A percentile compares a stretch with the other conserved stretches of the same genome.
Evolutionary conservation across 2,888 invertebrate genomes (phyloP).

Genomic region (Polietes domitor): DNA sequence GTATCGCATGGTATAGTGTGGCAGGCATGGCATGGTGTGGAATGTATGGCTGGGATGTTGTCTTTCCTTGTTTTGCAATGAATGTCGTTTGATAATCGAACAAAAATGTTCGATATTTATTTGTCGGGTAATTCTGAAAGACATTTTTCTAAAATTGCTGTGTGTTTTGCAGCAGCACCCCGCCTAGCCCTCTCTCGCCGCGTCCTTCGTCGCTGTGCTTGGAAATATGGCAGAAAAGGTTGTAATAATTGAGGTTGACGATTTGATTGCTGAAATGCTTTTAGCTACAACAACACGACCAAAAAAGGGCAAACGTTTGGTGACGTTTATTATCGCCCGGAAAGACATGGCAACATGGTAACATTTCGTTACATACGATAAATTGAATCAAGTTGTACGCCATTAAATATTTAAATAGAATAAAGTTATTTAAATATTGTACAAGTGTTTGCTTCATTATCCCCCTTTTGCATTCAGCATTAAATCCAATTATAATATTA

Average conservation of each 20-base stretch:
- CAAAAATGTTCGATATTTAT: slow-evolving; percentile 27
- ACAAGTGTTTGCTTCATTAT: too few species aligned
- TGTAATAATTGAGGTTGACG: slow-evolving; percentile 30
- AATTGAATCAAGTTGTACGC: too few species aligned
- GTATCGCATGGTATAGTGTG: too few species aligned
- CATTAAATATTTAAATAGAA: too few species aligned
- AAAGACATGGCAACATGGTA: not conserved
- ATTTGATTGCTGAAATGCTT: slow-evolving; percentile 20
- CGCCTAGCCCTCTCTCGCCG: not conserved
- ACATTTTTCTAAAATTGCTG: slow-evolving; percentile 38
- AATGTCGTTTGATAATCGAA: not conserved
- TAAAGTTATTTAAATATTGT: too few species aligned
- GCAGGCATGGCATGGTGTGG: slow-evolving; percentile 2
- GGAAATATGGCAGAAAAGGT: not conserved
- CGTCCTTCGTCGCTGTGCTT: not conserved
- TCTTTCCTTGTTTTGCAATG: slow-evolving; percentile 22
- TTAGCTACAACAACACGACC: not conserved
- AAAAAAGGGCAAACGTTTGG: not conserved
- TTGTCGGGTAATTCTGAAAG: slow-evolving; percentile 33
- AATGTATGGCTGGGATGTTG: slow-evolving; percentile 8
- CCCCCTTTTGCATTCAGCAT: not conserved
- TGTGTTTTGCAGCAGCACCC: too few species aligned
- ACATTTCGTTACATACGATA: too few species aligned
- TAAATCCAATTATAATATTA: not conserved
- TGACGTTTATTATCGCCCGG: not conserved